These are phyloP conservation scores for Pseudomyrmex dendroicus DNA, from an alignment of 1,140 invertebrate species.

Conservation along the genomic window DNA sequence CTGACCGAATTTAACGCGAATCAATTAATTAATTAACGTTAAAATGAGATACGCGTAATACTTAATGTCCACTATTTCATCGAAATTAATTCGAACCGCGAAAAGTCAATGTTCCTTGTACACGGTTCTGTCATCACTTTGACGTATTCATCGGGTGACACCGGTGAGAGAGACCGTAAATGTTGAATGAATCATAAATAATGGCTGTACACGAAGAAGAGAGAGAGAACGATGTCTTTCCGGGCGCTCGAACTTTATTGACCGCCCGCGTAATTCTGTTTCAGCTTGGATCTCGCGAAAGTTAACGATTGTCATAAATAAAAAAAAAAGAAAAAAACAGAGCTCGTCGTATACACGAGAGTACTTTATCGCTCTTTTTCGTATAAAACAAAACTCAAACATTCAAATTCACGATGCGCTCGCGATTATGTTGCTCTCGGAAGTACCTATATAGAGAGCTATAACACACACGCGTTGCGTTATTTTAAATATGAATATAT, in stretches of 20 bases:
- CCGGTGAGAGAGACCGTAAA: conserved; percentile 10
- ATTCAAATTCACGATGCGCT: too few relatives aligned
- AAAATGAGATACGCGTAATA: too few relatives aligned
- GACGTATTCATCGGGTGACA: not conserved
- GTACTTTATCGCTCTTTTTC: not conserved
- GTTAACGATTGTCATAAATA: conserved; percentile 14
- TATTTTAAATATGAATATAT: not conserved
- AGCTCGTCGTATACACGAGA: not conserved
- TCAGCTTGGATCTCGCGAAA: conserved; percentile 17
- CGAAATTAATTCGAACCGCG: too few relatives aligned
- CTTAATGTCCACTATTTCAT: too few relatives aligned
- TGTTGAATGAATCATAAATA: conserved; percentile 48
- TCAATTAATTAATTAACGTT: too few relatives aligned
- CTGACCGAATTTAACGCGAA: too few relatives aligned
- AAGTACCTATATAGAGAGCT: not conserved
- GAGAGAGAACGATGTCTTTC: not conserved
- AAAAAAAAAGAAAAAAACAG: not conserved
- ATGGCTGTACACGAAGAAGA: too few relatives aligned
- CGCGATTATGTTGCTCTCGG: not conserved
- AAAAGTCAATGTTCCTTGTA: too few relatives aligned
- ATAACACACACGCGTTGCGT: not conserved
- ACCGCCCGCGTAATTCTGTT: not conserved
- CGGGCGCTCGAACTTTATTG: conserved; percentile 13
- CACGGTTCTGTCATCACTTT: conserved; percentile 8
- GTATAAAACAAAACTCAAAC: not conserved